Evolutionary conservation across 2,113 vertebrate genomes (phyloP), one percentile per base, ranked within the genome.

Genomic region (Pelecanus crispus): DNA sequence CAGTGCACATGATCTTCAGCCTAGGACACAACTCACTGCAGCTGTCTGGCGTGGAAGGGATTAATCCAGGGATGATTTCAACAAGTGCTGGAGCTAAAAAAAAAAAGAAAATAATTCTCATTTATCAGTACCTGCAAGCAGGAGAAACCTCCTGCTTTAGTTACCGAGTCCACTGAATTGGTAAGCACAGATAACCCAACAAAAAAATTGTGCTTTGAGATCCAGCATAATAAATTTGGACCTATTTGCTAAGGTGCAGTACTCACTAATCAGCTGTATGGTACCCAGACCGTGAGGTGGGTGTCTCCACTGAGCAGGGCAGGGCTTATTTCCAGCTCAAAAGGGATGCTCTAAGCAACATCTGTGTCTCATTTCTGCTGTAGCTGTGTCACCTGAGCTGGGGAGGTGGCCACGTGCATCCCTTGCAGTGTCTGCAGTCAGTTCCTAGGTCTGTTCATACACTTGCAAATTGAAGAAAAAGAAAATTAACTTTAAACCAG

Each of bases 281-380:
- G 24, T 55, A 11, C 29, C 38, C 44, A 72, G 38, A 3, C 32
- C 10, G 15, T 17, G 32, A 59, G 21, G 31, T 0, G 0, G 0
- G 0, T 14, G 19, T 55, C 34, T 74, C 29, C 13, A 8, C 14
- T 1, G 7, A 29, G 44, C 53, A 65, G n/a, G 29, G 11, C 36
- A 62, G 34, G 38, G 3, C 53, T 53, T 17, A 10, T 12, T 50
- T 31, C 8, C 63, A 80, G n/a, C 50, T 52, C 2, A 0, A 11
- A 32, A 29, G 7, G 16, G 79, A 7, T 65, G 32, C 62, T 65
- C 28, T 17, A 3, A 68, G 53, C 24, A 31, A 2, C 32, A 17
- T 50, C 38, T 40, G 38, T 47, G 7, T 10, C 24, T 36, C 16
- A 9, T 4, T 25, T 29, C 62, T 75, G 70, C 52, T 25, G 36